Base-by-base conservation (phyloP, 2,113 vertebrate species). In the Malurus elegans region DNA sequence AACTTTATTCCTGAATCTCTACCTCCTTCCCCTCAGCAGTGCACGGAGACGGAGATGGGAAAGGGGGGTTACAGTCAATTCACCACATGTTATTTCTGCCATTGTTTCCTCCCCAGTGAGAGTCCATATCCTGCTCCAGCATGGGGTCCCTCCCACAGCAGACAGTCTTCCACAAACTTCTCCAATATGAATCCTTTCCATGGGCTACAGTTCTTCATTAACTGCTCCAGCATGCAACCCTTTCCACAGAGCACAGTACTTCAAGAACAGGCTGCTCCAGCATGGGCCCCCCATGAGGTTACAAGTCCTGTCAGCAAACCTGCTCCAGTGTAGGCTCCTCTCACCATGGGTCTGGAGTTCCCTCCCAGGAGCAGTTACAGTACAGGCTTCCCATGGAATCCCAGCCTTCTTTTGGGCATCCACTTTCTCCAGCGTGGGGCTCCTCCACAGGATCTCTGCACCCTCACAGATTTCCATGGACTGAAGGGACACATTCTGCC, bases 221-320 rank as follows among this genome's bases (percentile, higher is more conserved):
- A 74, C 45, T 53, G 53, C 53, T 74, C 28, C 45, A 67, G 24
- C 19, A n/a, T 4, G 8, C 0, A 0, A 17, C 15, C 28, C 53
- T 66, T 45, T 45, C 51, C 53, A 45, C 38, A 51, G 45, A 6
- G 18, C 20, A 18, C 23, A 45, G 26, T 45, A 57, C 60, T 58
- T 38, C 4, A 14, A 50, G 9, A 36, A 58, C 47, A 58, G 28
- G 12, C 28, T 73, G 69, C 21, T 36, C 21, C 32, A 60, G 28
- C 10, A 15, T 38, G 10, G 13, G 9, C 19, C 14, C 9, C n/a
- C 19, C 47, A 60, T 0, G 0, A 28, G 16, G 16, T n/a, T 16
- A 60, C 16, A 67, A 60, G 53, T 25, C 16, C 45, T 53, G 45
- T 17, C 53, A 74, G 32, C 45, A 67, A 81, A 81, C 16, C 16